phyloP scores from a whole-genome alignment of 2,797 vertebrate genomes.

The Sarcophilus harrisii region DNA sequence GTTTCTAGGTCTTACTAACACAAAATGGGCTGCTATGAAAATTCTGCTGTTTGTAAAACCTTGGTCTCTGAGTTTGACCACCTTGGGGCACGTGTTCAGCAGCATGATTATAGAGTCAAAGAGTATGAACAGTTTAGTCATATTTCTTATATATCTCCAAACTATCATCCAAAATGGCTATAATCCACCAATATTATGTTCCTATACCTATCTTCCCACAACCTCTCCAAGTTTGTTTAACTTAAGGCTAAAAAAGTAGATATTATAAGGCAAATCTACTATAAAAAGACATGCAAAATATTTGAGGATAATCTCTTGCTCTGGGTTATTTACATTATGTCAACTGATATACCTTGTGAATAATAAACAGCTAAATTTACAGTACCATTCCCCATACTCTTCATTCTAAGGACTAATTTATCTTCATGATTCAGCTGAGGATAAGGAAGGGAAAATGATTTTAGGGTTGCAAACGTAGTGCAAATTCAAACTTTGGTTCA shows the following conservation, averaged over 20 bases:
- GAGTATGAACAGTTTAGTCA: neutral
- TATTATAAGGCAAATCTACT: neutral
- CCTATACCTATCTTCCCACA: neutral
- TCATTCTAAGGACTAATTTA: constrained; percentile 61
- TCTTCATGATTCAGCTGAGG: constrained; percentile 38
- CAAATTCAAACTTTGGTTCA: constrained; percentile 58
- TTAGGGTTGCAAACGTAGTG: constrained; percentile 30
- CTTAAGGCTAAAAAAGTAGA: neutral
- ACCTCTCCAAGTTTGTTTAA: neutral
- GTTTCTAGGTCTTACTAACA: neutral
- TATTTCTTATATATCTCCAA: neutral
- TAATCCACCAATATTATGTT: neutral
- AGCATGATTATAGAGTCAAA: neutral
- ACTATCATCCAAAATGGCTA: neutral
- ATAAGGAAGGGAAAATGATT: constrained; percentile 60
- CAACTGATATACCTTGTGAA: neutral
- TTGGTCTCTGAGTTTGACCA: neutral
- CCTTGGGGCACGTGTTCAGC: neutral
- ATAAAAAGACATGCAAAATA: neutral
- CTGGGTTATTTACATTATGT: constrained; percentile 3
- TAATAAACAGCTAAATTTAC: constrained; percentile 39
- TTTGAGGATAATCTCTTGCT: neutral
- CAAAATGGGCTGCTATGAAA: neutral
- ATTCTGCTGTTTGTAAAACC: neutral
- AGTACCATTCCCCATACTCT: constrained; percentile 46